These are phyloP conservation scores for Bombus vancouverensis DNA, from an alignment of 1,140 invertebrate genomes.

Conservation along the genomic window DNA sequence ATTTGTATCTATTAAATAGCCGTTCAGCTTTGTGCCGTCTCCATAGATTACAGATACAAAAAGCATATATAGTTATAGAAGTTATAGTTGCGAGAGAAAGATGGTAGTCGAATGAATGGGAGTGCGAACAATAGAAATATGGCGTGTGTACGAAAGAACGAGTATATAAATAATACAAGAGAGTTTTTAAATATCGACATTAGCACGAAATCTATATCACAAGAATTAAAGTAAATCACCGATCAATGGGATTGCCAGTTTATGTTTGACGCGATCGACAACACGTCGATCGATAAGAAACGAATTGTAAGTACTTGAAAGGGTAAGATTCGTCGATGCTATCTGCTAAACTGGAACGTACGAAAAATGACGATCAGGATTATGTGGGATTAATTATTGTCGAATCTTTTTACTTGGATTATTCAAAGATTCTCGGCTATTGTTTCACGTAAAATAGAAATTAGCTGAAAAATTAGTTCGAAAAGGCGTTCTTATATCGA, in stretches of 20 bases:
- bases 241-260: conserved; percentile 2
- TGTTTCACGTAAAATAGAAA: no score
- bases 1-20: conserved; percentile 78
- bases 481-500: no score
- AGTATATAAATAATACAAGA: conserved; percentile 46
- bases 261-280: not conserved
- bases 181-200: conserved; percentile 48
- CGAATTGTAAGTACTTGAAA: not conserved
- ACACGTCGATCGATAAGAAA: not conserved
- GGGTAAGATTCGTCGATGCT: not conserved
- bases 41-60: conserved; percentile 75
- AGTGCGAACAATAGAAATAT: not conserved
- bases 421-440: no score
- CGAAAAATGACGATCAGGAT: not conserved
- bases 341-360: not conserved
- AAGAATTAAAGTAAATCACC: conserved; percentile 23
- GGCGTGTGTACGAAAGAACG: not conserved
- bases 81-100: conserved; percentile 42
- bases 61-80: conserved; percentile 70
- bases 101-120: not conserved
- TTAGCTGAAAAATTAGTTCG: no score
- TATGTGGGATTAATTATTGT: not conserved
- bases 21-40: conserved; percentile 81
- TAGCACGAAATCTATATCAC: conserved; percentile 39
- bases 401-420: not conserved